Base-by-base conservation (phyloP, 2,888 invertebrate species). In the Phania funesta region DNA sequence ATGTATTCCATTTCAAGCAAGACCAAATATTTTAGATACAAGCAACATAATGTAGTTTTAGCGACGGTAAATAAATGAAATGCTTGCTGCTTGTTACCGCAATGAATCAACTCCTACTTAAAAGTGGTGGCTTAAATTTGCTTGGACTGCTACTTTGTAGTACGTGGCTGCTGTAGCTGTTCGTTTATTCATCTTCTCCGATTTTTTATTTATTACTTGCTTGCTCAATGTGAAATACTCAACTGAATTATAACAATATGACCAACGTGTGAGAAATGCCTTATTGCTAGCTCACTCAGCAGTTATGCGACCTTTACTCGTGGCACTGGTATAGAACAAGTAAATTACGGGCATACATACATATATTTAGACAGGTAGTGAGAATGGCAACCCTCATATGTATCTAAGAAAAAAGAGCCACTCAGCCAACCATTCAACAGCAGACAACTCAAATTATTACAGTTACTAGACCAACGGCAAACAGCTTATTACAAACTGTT, bases 181-280 rank as follows among this genome's bases (percentile, higher is more conserved):
- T 44, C 16, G 41, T 20, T 74, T 38, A 48, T 41, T 62, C 29
- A 48, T 67, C 18, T 64, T 64, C 38, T 68, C 13, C 54, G 68
- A 11, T 24, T 7, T 35, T 44, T 16, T 5, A 3, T 71, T 71
- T 18, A 77, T 58, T 56, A 81, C 81, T 81, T 82, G 74, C 78
- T 82, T 26, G 70, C 70, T 75, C 82, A 82, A 82, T 70, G 68
- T 67, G 46, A 74, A 70, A 74, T 70, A 65, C 46, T 75, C 65
- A 82, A 82, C 82, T 82, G 65, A 82, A 65, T 74, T 60, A 60
- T 65, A 65, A 65, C 70, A 74, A 70, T 60, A 64, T 75, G 74
- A 52, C 58, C 74, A 82, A 74, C 52, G 60, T 70, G 78, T 74
- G 62, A 82, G 78, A 82, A 82, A 46, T n/a, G 64, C 70, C 46